Base-by-base conservation (phyloP, 2,888 invertebrate species). In the Apantesis nais region DNA sequence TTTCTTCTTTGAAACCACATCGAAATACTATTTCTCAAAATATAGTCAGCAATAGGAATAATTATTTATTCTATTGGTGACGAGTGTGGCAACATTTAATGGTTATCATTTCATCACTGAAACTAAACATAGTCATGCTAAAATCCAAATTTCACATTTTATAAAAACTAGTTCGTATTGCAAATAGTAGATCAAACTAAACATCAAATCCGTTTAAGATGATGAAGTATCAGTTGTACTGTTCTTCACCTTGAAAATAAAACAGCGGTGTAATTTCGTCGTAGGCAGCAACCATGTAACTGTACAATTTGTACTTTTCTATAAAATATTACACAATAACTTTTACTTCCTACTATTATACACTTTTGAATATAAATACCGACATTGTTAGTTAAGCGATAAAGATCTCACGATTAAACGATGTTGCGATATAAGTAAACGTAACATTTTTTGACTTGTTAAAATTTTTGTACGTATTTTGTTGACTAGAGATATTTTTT, bases 361-460 rank as follows among this genome's bases (percentile, higher is more conserved):
- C 81, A 85, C 80, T 85, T 86, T 85, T 84, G 79, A 81, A 25
- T 84, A 85, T 80, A 84, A 88, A 83, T 83, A 81, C 79, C 80
- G 76, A 79, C 79, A 80, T 81, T 84, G 82, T 83, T 83, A 79
- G 79, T 81, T 75, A 79, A 78, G 78, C 75, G 87, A 88, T 87
- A 85, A 77, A 79, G 72, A 87, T 86, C 83, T 82, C 84, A 82
- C 83, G 79, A 82, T 85, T 80, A 84, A 84, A 80, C 80, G 81
- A 82, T 84, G 80, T 82, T 83, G 62, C 64, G 63, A 69, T 67
- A 74, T 74, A 74, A 74, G 73, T 44, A 52, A 73, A 70, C 60
- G 64, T 68, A 66, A 73, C 74, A 65, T 70, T 78, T 75, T 72
- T 66, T 71, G 55, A 9, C 52, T 73, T 67, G 69, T 66, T 73